Base-by-base conservation (phyloP, 23 tunicate genomes). In the Styela plicata region DNA sequence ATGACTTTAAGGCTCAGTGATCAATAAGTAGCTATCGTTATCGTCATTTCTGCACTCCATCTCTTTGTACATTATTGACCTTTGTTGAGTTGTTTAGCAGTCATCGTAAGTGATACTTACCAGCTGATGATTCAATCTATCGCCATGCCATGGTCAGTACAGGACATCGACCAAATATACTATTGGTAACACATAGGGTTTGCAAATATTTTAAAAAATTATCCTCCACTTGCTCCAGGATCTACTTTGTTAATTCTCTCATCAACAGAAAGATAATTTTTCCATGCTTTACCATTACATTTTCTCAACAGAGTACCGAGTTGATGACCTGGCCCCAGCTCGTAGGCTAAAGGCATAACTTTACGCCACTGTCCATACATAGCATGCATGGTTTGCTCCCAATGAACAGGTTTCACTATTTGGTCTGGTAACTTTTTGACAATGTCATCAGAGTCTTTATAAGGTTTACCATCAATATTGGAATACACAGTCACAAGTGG, bases 271-370 rank as follows among this genome's bases (percentile, higher is more conserved):
- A 84, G 20, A 44, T 91, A 91, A 70, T 91, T 83, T 27, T 75
- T 36, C 64, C 26, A 84, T 3, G 92, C 97, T 68, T 84, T 92
- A 5, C 92, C 92, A 57, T 92, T 92, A 80, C 92, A 87, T 23
- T 70, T 79, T 68, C 74, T 84, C 76, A 92, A 66, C 67, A 92
- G 36, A 21, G 83, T n/a, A 2, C 90, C 96, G 3, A 90, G 80
- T 74, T 90, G 96, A 2, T 36, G 68, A 2, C 90, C 90, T 3
- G 96, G 90, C 0, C 96, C 96, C 1, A 85, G 70, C 24, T 90
- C 96, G 31, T 85, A 90, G 10, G 82, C 66, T 1, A 44, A 20
- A 18, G 96, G 96, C 86, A 80, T 37, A 0, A 17, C 36, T 20
- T 36, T n/a, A 16, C 66, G 52, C 3, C 3, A 63, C 34, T 90